Conservation (phyloP, 37 sponge, comb jelly and placozoan species). For the Agelas oroides region DNA sequence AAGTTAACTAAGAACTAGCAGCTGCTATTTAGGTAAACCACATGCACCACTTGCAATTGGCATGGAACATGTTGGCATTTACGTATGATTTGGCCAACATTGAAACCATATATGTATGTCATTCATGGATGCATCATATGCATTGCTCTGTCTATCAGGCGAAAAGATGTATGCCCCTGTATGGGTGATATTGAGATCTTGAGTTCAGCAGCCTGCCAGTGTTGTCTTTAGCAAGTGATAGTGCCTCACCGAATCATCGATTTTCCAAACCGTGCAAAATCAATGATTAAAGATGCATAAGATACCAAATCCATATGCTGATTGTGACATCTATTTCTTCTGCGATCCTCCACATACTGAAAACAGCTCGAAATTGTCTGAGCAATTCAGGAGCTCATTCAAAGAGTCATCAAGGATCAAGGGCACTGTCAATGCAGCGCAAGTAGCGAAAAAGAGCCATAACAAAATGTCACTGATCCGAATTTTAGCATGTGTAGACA, state of each 20-base stretch:
- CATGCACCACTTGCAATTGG: not conserved
- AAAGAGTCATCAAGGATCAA: too few relatives aligned
- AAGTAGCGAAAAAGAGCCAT: too few relatives aligned
- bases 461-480: too few relatives aligned
- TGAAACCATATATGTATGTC: slow-evolving; percentile 12
- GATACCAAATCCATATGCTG: slow-evolving; percentile 11
- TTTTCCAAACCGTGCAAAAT: not conserved
- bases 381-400: slow-evolving; percentile 26
- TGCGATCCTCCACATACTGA: slow-evolving; percentile 27
- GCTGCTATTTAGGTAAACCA: not conserved
- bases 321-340: slow-evolving; percentile 2
- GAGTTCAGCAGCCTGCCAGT: slow-evolving; percentile 11
- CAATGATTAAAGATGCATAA: not conserved
- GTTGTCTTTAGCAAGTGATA: slow-evolving; percentile 2
- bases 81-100: slow-evolving; percentile 20
- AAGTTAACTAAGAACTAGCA: not conserved
- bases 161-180: slow-evolving; percentile 8
- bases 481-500: too few relatives aligned
- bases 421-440: too few relatives aligned
- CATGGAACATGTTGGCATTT: slow-evolving; percentile 16
- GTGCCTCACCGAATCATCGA: not conserved
- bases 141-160: not conserved
- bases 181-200: slow-evolving; percentile 34
- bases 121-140: not conserved
- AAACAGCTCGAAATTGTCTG: slow-evolving; percentile 21